Base-by-base conservation (phyloP, 1,140 invertebrate species). In the Temnothorax longispinosus region DNA sequence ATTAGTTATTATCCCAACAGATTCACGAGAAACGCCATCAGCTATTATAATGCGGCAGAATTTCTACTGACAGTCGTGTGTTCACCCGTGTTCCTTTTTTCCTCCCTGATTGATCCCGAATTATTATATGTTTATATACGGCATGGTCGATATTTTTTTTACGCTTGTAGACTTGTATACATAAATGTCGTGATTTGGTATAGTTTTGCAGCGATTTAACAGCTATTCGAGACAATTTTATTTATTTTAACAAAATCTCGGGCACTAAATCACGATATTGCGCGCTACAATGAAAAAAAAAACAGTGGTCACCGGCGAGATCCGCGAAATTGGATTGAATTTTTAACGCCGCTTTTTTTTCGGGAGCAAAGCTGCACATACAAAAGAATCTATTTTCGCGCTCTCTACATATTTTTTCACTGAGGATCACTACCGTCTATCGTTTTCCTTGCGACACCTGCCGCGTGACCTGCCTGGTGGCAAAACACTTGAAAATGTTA, bases 281-380 rank as follows among this genome's bases (percentile, higher is more conserved):
- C 21, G 27, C 41, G 15, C 6, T 3, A 15, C 18, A 11, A 13
- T 18, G 52, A 84, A 84, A 84, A 64, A 82, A 82, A 84, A 64
- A 82, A 82, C 32, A 74, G 3, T 44, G 67, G 32, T 84, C 15
- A n/a, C 62, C 41, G 11, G 8, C 56, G 69, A 84, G 54, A 13
- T 84, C n/a, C 69, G n/a, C 56, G 50, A 75, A 84, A 84, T 84
- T 84, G 69, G 72, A 84, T 84, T 75, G 69, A 74, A 84, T 74
- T 84, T 84, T 75, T 84, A 75, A 84, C 69, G 54, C 8, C 27
- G 27, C 27, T 58, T 80, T 58, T 81, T 74, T 60, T 74, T 56
- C 54, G 32, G 41, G 15, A 60, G 32, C n/a, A 35, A 21, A 84
- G 3, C n/a, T n/a, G 6, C 18, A 32, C 54, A 13, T 35, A 18